Evolutionary conservation across 2,888 invertebrate genomes (phyloP).

Genomic region (Ophraella communa): DNA sequence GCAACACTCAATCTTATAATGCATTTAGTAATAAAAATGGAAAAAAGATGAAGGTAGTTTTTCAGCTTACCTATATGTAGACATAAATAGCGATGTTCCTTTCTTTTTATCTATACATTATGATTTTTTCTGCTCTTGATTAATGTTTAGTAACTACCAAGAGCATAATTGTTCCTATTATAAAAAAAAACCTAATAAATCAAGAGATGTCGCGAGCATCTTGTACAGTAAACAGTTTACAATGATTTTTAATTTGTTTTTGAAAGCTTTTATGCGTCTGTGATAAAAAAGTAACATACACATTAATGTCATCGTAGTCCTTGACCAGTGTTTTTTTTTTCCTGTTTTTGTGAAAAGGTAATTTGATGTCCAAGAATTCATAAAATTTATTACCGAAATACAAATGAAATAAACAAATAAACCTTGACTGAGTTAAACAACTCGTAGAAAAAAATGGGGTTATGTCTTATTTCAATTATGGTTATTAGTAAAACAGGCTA

Average conservation of each 20-base stretch:
- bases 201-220: not conserved
- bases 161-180: not conserved
- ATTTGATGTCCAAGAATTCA: not conserved
- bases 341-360: constrained; percentile 3
- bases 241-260: not conserved
- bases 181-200: not conserved
- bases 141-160: too few species aligned
- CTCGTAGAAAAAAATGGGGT: not conserved
- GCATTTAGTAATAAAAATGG: too few species aligned
- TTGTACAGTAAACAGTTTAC: not conserved
- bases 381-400: not conserved
- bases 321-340: constrained; percentile 16
- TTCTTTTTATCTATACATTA: too few species aligned
- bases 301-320: constrained; percentile 16
- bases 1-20: too few species aligned
- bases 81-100: too few species aligned
- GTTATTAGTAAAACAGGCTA: not conserved
- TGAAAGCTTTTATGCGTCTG: not conserved
- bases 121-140: too few species aligned
- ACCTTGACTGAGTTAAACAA: constrained; percentile 3
- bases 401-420: not conserved
- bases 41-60: too few species aligned
- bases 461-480: not conserved
- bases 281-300: not conserved
- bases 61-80: too few species aligned